Evolutionary conservation across 2,113 vertebrate genomes (phyloP), one percentile per base, ranked within the genome.

Genomic region (Corythornis vintsioides): DNA sequence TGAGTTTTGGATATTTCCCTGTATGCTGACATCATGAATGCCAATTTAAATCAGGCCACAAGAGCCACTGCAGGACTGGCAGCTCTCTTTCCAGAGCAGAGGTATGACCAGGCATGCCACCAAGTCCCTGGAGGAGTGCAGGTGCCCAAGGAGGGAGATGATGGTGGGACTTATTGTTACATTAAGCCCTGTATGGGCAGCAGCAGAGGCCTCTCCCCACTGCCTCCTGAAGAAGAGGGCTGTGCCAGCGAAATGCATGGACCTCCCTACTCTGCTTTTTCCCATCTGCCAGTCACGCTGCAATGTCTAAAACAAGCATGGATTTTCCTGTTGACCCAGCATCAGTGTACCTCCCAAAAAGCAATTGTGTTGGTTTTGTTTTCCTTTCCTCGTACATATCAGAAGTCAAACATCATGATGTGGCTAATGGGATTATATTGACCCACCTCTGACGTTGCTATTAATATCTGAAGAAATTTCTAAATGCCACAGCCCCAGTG

Each of bases 371-470:
- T 0, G 0, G n/a, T 45, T 92, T 92, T 57, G 29, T 69, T 89
- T 90, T 89, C 22, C 40, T 84, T 93, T 79, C 59, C 77, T 69
- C 11, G 2, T 50, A 31, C 5, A 1, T 61, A 65, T 56, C 33
- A 79, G 86, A 89, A 90, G 59, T 79, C 70, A 82, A 83, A 73
- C 20, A 84, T 42, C 0, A 0, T 52, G 65, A 63, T 83, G 29
- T 40, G 63, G 59, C 84, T 90, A 87, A 70, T 86, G 81, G 91
- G 43, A 28, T 92, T 74, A 33, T 87, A 89, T 70, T 90, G 77
- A 86, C 55, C 38, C 61, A 91, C 28, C 81, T 79, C 52, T 87
- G 81, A 53, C 0, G 7, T 19, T 91, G 64, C 47, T 92, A 6
- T 84, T 89, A 79, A n/a, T 83, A 87, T 15, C 42, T 43, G 59